Evolutionary conservation across 2,797 vertebrate genomes (phyloP), one percentile per base, ranked within the genome.

Genomic region (Tokudaia tokunoshimensis): DNA sequence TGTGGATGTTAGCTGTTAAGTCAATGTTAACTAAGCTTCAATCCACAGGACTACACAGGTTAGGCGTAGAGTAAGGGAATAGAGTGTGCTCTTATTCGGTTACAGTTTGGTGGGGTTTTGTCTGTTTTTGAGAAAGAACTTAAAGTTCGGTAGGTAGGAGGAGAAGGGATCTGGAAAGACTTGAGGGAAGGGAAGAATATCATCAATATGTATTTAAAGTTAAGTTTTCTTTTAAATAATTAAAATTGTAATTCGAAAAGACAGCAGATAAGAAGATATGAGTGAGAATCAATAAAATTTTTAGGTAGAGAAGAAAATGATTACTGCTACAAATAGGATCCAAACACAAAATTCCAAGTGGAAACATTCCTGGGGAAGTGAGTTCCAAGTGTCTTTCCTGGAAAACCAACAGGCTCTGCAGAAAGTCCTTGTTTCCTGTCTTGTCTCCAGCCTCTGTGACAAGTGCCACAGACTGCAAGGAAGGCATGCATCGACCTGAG

Each of bases 371-470:
- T 94, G 83, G 65, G 81, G 13, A 41, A 75, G n/a, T 47, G 29
- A 92, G 26, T 47, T 47, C 11, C n/a, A 85, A 67, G 20, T 87
- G 94, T 91, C 82, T 89, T 95, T 89, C 79, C 82, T 24, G 50
- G 50, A 96, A 96, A 89, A 78, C 57, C 76, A 81, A 78, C 55
- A 82, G 24, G 9, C 12, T 78, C n/a, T 52, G 37, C 70, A 20
- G 70, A n/a, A 72, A 72, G n/a, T 20, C 70, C 70, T 72, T 37
- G 70, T 37, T 37, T 72, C 8, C n/a, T 37, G 70, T 37, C 70
- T 72, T 72, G n/a, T 37, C 70, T 72, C n/a, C 70, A 37, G n/a
- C n/a, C 70, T 72, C n/a, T 72, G 67, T 70, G 34, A 70, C 34
- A n/a, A 70, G 67, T 70, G 67, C 17, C 15, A n/a, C 67, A 70